Conservation (phyloP, 2,888 invertebrate species). For the Toxonevra muliebris region DNA sequence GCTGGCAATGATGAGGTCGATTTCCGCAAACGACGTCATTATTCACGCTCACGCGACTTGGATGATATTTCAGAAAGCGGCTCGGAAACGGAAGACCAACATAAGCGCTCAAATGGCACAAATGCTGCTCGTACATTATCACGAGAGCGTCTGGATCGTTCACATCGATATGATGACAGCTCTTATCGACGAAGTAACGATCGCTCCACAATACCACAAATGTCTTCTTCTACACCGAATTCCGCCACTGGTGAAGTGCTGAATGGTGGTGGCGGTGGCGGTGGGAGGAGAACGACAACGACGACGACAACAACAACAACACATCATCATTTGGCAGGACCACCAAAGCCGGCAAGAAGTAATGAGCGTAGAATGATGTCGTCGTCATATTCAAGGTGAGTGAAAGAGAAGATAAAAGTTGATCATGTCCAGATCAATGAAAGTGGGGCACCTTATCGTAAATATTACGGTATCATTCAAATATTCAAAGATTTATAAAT, state of each 20-base stretch:
- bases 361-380: constrained; percentile 52
- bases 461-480: no score
- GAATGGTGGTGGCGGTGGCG: constrained; percentile 31
- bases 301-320: constrained; percentile 34
- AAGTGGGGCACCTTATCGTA: no score
- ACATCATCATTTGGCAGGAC: constrained; percentile 49
- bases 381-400: constrained; percentile 48
- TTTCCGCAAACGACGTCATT: constrained; percentile 59
- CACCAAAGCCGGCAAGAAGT: constrained; percentile 65
- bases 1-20: constrained; percentile 57
- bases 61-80: constrained; percentile 66
- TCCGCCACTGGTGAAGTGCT: constrained; percentile 26
- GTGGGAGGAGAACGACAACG: constrained; percentile 33
- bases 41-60: constrained; percentile 65
- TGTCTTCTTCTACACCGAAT: constrained; percentile 37
- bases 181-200: constrained; percentile 49
- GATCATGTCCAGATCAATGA: no score
- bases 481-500: no score
- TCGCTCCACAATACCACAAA: constrained; percentile 39
- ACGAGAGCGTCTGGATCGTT: constrained; percentile 48
- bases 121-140: constrained; percentile 50
- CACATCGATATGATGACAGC: constrained; percentile 54
- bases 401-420: neutral
- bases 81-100: constrained; percentile 62
- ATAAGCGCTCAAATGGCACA: constrained; percentile 47